Evolutionary conservation across 1,140 invertebrate species (phyloP), one percentile per base, ranked within the genome.

Genomic region (Antheraea pernyi): DNA sequence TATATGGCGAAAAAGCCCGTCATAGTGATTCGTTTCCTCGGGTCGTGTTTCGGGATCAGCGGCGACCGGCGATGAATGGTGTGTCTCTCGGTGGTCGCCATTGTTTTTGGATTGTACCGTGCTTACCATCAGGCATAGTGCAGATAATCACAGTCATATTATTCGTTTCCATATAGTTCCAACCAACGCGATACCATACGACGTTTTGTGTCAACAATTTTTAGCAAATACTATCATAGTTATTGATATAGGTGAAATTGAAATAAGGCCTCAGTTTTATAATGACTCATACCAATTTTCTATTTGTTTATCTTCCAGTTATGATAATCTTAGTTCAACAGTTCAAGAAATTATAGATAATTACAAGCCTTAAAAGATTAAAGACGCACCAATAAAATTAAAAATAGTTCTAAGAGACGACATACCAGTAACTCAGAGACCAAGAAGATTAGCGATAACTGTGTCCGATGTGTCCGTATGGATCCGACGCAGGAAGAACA

Each of bases 371-470:
- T 18, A 13, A 3, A 53, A 73, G n/a, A 68, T 39, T 7, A 70
- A 65, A 18, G 72, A 70, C n/a, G 64, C 65, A 19, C 65, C 68
- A 7, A 69, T 70, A 59, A 11, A 72, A 39, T 69, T 79, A 67
- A 75, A 75, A 48, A 69, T 81, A 30, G 36, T 75, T 8, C 64
- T 79, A 19, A 73, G 53, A 36, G 72, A 80, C 61, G 74, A 82
- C 19, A 68, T 75, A 39, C 74, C 81, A 7, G 72, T 83, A 22
- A 67, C 66, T 67, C 76, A 80, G 69, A 73, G 77, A 62, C 74
- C 78, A 30, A 65, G 80, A 46, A 65, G 85, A 64, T 68, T 89
- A 30, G 22, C 22, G 4, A 30, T 30, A 30, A 30, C 22, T 30
- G 22, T n/a, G n/a, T n/a, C n/a, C n/a, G n/a, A n/a, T n/a, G n/a